Evolutionary conservation across 2,797 vertebrate species (phyloP).

Genomic region (Miichthys miiuy): DNA sequence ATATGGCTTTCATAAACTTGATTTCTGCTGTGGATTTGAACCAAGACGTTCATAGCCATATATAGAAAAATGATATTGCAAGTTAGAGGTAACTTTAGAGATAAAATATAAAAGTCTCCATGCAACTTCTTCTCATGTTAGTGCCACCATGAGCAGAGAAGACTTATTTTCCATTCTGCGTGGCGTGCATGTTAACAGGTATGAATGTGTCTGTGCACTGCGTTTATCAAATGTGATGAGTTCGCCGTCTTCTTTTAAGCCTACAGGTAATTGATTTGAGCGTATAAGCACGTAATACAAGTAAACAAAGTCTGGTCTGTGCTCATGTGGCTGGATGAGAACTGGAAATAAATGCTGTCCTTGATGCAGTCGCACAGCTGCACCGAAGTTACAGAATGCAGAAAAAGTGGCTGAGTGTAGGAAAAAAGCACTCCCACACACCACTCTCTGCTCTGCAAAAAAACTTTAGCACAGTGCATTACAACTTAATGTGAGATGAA

Average conservation of each 20-base stretch:
- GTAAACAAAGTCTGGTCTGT: slow-evolving; percentile 39
- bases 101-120: background rate
- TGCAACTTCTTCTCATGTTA: background rate
- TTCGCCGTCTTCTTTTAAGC: background rate
- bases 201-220: background rate
- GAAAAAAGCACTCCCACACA: slow-evolving; percentile 71
- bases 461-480: slow-evolving; percentile 72
- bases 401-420: slow-evolving; percentile 45
- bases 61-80: background rate
- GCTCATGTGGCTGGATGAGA: slow-evolving; percentile 58
- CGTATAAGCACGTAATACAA: slow-evolving; percentile 20
- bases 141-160: background rate
- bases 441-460: slow-evolving; percentile 69
- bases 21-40: slow-evolving; percentile 10
- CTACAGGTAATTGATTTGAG: slow-evolving; percentile 20
- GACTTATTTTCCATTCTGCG: background rate
- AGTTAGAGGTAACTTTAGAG: slow-evolving; percentile 1
- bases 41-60: slow-evolving; percentile 8
- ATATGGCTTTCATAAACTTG: slow-evolving; percentile 18
- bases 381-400: slow-evolving; percentile 66
- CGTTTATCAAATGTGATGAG: no score
- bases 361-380: slow-evolving; percentile 77
- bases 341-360: slow-evolving; percentile 59
- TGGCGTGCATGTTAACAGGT: background rate
- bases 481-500: slow-evolving; percentile 73